Evolutionary conservation across 2,113 vertebrate species (phyloP).

Genomic region (Apteryx mantelli): DNA sequence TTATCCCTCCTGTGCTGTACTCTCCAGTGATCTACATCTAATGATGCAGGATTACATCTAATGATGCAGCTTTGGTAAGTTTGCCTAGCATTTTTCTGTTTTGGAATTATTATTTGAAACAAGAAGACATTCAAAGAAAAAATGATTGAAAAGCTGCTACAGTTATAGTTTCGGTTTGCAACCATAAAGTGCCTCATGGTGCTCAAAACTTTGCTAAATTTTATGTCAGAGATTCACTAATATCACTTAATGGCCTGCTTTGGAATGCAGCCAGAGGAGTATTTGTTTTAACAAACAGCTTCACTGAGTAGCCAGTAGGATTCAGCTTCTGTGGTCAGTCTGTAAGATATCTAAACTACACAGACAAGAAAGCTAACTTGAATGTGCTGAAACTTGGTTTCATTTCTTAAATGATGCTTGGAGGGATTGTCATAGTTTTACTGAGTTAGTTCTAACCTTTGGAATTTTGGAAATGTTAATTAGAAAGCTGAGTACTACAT

Average conservation of each 20-base stretch:
- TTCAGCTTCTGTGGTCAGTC: not conserved
- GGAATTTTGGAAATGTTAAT: constrained; percentile 44
- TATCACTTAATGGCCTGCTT: not conserved
- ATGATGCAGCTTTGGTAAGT: not conserved
- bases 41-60: not conserved
- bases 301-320: not conserved
- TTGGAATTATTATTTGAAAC: not conserved
- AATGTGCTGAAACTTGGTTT: not conserved
- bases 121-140: accelerated
- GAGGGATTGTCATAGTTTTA: not conserved
- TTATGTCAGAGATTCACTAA: not conserved
- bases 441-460: not conserved
- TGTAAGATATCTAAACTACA: not conserved
- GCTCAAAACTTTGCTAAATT: not conserved
- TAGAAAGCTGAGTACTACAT: not conserved
- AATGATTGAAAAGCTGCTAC: not conserved
- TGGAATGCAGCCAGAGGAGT: not conserved
- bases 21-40: not conserved
- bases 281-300: not conserved
- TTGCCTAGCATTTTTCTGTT: not conserved
- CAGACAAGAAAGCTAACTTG: not conserved
- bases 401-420: not conserved
- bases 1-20: not conserved
- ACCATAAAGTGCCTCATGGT: not conserved
- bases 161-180: not conserved